Conservation (phyloP, 2,888 invertebrate genomes). For the Toxonevra muliebris region DNA sequence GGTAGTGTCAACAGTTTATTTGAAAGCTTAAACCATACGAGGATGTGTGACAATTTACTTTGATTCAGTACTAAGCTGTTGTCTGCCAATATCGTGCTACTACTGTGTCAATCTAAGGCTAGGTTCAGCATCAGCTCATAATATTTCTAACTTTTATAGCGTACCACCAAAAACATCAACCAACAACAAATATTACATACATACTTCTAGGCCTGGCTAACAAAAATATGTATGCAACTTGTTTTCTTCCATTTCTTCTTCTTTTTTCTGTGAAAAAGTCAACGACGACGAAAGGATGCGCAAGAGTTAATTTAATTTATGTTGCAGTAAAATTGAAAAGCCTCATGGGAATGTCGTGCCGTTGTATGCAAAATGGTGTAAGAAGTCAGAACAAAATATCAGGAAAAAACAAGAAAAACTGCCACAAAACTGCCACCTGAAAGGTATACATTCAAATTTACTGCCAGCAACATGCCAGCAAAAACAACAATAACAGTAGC, state of each 20-base stretch:
- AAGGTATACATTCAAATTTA: slow-evolving; percentile 5
- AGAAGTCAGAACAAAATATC: slow-evolving; percentile 32
- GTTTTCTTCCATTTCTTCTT: background rate
- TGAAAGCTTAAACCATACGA: too few species aligned
- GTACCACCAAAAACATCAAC: too few species aligned
- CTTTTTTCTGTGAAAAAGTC: background rate
- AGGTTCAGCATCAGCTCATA: too few species aligned
- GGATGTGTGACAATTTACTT: too few species aligned
- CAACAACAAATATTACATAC: too few species aligned
- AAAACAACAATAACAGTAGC: background rate
- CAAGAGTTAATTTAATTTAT: slow-evolving; percentile 48
- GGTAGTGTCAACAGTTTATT: too few species aligned
- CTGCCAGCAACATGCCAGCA: background rate
- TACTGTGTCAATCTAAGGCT: too few species aligned
- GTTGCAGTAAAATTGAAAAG: slow-evolving; percentile 49
- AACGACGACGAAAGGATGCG: slow-evolving; percentile 16
- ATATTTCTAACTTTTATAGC: too few species aligned
- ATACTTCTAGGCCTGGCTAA: background rate
- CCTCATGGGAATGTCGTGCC: slow-evolving; percentile 42
- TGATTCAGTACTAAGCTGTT: too few species aligned
- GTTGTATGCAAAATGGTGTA: slow-evolving; percentile 27
- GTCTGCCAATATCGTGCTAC: too few species aligned
- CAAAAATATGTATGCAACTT: background rate
- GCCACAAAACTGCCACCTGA: slow-evolving; percentile 28
- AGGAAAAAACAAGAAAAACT: slow-evolving; percentile 9